phyloP scores from a whole-genome alignment of 2,797 vertebrate species.

The Uromys caudimaculatus region DNA sequence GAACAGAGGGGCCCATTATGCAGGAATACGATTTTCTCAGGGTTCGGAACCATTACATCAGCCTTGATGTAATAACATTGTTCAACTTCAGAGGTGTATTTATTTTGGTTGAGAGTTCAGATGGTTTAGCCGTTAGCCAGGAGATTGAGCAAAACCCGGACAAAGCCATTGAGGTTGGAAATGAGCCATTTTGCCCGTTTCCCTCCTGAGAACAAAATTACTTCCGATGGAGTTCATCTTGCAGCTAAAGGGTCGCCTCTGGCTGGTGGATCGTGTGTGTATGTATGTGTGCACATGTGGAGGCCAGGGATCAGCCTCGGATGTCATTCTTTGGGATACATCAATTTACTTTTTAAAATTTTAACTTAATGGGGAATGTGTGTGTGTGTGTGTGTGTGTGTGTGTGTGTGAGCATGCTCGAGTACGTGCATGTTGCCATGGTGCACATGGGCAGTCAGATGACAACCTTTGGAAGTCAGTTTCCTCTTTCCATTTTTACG shows the following conservation, averaged over 20 bases:
- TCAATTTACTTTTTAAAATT: not conserved
- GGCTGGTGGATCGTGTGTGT: not conserved
- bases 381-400: not conserved
- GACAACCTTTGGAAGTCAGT: not conserved
- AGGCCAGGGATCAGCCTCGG: not conserved
- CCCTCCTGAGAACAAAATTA: not conserved
- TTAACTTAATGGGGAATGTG: too few relatives aligned
- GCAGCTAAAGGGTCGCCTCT: not conserved
- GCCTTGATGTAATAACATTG: slow-evolving; percentile 88
- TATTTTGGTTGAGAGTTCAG: slow-evolving; percentile 89
- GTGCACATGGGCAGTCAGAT: not conserved
- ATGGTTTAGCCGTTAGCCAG: slow-evolving; percentile 86
- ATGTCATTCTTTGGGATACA: not conserved
- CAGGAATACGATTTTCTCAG: slow-evolving; percentile 86
- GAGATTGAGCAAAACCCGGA: slow-evolving; percentile 84
- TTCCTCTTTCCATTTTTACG: not conserved
- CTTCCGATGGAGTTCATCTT: slow-evolving; percentile 66
- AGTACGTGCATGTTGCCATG: not conserved
- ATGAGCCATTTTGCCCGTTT: slow-evolving; percentile 68
- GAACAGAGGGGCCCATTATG: slow-evolving; percentile 85
- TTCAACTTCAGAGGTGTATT: slow-evolving; percentile 88
- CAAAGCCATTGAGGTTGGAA: slow-evolving; percentile 84
- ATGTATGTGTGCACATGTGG: not conserved
- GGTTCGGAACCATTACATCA: slow-evolving; percentile 88
- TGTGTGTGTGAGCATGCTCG: not conserved